phyloP scores from a whole-genome alignment of 2,797 vertebrate species.

The Pseudochaenichthys georgianus region DNA sequence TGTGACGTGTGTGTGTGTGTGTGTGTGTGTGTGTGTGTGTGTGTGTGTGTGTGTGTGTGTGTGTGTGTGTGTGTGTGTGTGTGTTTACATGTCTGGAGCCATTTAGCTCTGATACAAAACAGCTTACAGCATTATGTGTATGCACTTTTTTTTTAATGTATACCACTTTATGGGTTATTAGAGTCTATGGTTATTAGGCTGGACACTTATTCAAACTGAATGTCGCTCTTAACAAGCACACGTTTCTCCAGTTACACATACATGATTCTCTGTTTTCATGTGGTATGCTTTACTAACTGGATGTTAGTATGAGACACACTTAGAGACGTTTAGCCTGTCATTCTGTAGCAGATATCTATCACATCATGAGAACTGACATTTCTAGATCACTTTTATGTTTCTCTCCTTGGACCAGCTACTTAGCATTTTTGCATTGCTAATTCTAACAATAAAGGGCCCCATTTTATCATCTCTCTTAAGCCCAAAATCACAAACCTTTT shows the following conservation, averaged over 20 bases:
- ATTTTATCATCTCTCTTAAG: not conserved
- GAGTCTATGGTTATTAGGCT: not conserved
- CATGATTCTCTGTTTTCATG: not conserved
- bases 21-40: too few species aligned
- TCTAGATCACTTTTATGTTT: not conserved
- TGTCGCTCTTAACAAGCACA: too few species aligned
- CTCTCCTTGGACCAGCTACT: not conserved
- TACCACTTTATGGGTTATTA: not conserved
- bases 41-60: too few species aligned
- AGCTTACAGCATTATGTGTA: too few species aligned
- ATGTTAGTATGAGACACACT: not conserved
- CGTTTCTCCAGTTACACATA: not conserved
- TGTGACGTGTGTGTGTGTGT: too few species aligned
- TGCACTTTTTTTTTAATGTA: too few species aligned
- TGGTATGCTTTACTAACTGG: not conserved
- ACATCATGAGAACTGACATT: not conserved
- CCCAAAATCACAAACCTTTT: conserved; percentile 1
- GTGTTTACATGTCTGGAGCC: too few species aligned
- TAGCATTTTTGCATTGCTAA: conserved; percentile 16
- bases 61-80: too few species aligned
- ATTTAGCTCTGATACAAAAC: too few species aligned
- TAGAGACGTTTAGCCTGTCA: not conserved
- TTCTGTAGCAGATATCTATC: conserved; percentile 19
- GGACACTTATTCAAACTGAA: not conserved
- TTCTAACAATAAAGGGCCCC: conserved; percentile 26